Base-by-base conservation (phyloP, 2,888 invertebrate species). In the Drosophila multiciliata region DNA sequence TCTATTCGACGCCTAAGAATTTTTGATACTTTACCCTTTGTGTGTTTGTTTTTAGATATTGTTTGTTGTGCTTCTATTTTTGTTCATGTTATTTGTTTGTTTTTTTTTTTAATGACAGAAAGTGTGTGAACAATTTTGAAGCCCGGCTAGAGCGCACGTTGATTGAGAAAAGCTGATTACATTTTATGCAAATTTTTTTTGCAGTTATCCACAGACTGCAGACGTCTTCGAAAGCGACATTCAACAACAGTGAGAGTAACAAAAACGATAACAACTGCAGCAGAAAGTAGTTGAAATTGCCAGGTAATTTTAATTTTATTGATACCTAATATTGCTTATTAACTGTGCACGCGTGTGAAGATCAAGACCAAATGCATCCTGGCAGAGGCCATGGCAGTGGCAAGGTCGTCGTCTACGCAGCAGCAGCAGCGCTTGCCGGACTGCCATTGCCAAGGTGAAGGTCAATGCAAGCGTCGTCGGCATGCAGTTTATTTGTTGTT, bases 361-460 rank as follows among this genome's bases (percentile, higher is more conserved):
- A 87, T 84, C 82, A 84, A 87, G 82, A 82, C 61, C 60, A 68
- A 50, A 15, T 32, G 35, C 59, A 49, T 70, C 72, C 68, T 61
- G n/a, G 29, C 32, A 20, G 33, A 20, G 65, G 54, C 62, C 54
- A 26, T 64, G 58, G 29, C 49, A 33, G 36, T 50, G 50, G 48
- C 80, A 78, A 80, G 80, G 78, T 59, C 80, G 59, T 40, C 26
- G 38, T 48, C 23, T 48, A 60, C 49, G 55, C 29, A 57, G 48
- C 54, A 40, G 48, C 54, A 40, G 40, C 50, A 63, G 66, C 55
- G 42, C 45, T 45, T 69, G 61, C 54, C 76, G 36, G 26, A 74
- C 53, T 69, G 73, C 71, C 85, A 84, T 48, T 86, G 90, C 72
- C 86, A 87, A 87, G 86, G 90, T 90, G 88, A 90, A 87, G 86